phyloP scores from a whole-genome alignment of 2,113 vertebrate genomes.

The Arizona elegans region DNA sequence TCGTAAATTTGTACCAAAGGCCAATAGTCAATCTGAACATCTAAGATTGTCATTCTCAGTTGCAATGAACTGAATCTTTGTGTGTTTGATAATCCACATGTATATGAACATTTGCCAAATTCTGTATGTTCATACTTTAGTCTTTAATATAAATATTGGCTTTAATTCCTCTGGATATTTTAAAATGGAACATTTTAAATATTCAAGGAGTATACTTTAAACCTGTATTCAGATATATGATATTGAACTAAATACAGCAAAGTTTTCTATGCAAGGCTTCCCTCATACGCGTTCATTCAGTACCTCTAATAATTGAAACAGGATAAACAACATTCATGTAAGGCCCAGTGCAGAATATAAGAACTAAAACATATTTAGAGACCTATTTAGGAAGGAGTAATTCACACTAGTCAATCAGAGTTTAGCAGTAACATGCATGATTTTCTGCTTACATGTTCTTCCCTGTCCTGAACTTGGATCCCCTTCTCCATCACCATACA shows the following conservation, averaged over 20 bases:
- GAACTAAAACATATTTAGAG: not conserved
- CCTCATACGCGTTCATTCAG: not conserved
- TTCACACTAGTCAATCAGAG: not conserved
- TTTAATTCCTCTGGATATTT: not conserved
- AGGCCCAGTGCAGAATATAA: not conserved
- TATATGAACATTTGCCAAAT: not conserved
- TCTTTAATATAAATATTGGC: not conserved
- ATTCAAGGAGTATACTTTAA: not conserved
- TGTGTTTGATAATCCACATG: not conserved
- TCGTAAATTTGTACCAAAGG: not conserved
- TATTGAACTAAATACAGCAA: not conserved
- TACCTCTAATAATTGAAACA: not conserved
- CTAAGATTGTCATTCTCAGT: not conserved
- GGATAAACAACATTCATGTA: not conserved
- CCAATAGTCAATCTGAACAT: not conserved
- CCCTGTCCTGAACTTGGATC: constrained; percentile 74
- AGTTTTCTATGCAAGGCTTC: not conserved
- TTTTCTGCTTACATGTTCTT: constrained; percentile 82
- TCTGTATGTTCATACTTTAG: not conserved
- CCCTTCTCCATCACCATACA: constrained; percentile 89
- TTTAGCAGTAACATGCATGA: not conserved
- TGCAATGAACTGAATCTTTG: not conserved
- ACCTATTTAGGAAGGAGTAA: not conserved
- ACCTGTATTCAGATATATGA: not conserved
- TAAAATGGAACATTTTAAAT: not conserved